These are phyloP conservation scores for Scrobipalpa atriplicella DNA, from an alignment of 2,888 invertebrate species.

Conservation along the genomic window DNA sequence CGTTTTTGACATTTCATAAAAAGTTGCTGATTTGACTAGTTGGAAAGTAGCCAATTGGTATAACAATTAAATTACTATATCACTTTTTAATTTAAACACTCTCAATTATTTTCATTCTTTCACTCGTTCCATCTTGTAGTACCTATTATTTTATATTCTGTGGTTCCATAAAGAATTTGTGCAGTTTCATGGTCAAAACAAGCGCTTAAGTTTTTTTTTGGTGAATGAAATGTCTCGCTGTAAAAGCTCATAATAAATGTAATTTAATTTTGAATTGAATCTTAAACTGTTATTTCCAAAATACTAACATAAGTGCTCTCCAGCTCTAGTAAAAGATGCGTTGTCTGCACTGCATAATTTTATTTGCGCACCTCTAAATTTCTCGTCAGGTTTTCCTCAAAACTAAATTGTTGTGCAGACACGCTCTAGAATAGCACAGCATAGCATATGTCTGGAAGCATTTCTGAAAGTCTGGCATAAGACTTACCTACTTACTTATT, in stretches of 20 bases:
- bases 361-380: constrained; percentile 12
- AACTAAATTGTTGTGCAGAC: constrained; percentile 11
- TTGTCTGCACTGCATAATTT: constrained; percentile 19
- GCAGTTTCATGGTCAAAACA: too few relatives aligned
- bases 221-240: too few relatives aligned
- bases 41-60: too few relatives aligned
- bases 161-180: too few relatives aligned
- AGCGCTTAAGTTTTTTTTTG: too few relatives aligned
- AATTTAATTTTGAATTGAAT: neutral
- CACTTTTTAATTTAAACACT: too few relatives aligned
- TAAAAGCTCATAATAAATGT: neutral
- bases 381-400: constrained; percentile 16
- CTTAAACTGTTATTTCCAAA: neutral
- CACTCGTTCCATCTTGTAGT: too few relatives aligned
- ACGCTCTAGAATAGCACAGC: neutral
- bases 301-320: neutral
- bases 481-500: neutral
- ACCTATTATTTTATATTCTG: too few relatives aligned
- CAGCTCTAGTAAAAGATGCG: neutral
- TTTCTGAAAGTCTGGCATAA: neutral
- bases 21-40: too few relatives aligned
- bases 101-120: too few relatives aligned
- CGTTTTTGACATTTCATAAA: too few relatives aligned
- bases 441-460: neutral
- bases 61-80: too few relatives aligned